These are phyloP conservation scores for Ptilorrhoa leucosticta DNA, from an alignment of 2,113 vertebrate species.

Conservation along the genomic window DNA sequence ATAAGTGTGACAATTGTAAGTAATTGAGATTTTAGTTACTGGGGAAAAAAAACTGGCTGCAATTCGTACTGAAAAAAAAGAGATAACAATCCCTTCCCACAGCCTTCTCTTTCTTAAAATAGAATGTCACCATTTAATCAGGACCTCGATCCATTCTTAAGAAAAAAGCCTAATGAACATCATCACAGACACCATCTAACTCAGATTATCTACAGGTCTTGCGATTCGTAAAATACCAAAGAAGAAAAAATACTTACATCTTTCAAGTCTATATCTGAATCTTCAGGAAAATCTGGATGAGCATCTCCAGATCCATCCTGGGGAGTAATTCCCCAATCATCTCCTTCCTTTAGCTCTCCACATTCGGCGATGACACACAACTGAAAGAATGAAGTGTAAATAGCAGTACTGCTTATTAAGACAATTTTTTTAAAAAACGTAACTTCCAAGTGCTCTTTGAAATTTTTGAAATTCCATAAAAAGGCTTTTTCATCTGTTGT, in stretches of 20 bases:
- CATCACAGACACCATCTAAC: background rate
- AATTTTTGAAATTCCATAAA: background rate
- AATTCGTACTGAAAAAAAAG: background rate
- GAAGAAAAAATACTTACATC: constrained; percentile 77
- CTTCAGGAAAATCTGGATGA: constrained; percentile 92
- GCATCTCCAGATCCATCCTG: constrained; percentile 85
- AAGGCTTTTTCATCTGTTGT: background rate
- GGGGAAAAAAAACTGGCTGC: background rate
- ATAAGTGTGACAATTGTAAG: background rate
- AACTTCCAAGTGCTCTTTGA: background rate
- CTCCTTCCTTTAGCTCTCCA: constrained; percentile 86
- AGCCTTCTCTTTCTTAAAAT: background rate
- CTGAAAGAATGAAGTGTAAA: constrained; percentile 63
- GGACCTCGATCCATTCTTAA: background rate
- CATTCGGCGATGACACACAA: constrained; percentile 87
- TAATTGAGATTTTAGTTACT: background rate
- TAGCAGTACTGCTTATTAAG: background rate
- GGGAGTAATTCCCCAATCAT: constrained; percentile 78
- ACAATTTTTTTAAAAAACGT: background rate
- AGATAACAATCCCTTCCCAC: background rate
- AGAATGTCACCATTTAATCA: background rate
- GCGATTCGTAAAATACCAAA: background rate
- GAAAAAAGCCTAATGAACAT: background rate
- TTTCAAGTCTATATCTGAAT: constrained; percentile 87
- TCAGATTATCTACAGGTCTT: background rate